These are phyloP conservation scores for Accipiter cooperii DNA, from an alignment of 2,113 vertebrate species.

Conservation along the genomic window DNA sequence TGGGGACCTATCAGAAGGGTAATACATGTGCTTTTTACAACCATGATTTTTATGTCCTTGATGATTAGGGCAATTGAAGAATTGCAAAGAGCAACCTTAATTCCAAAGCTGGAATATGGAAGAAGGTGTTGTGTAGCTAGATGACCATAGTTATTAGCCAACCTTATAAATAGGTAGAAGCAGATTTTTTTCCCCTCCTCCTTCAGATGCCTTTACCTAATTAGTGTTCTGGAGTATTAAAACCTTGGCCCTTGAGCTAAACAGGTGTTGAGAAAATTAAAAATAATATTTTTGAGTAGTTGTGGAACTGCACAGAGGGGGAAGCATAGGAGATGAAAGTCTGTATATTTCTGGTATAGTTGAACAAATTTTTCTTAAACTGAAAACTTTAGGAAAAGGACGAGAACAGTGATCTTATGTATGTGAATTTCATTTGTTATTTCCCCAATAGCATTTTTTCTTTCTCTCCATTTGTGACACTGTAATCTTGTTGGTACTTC, in stretches of 20 bases:
- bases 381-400: background rate
- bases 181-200: background rate
- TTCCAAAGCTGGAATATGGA: background rate
- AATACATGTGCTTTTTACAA: background rate
- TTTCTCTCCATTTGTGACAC: background rate
- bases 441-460: background rate
- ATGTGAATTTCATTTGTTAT: background rate
- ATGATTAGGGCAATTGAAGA: background rate
- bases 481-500: background rate
- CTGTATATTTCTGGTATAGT: background rate
- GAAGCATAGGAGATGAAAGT: background rate
- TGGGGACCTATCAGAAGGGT: background rate
- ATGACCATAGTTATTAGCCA: background rate
- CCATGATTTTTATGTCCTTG: background rate
- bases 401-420: background rate
- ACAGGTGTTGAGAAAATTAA: background rate
- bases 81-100: background rate
- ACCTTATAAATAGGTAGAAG: background rate
- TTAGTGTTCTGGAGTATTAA: background rate
- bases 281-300: background rate
- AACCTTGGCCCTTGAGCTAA: background rate
- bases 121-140: background rate
- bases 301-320: background rate
- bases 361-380: background rate
- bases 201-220: background rate